Evolutionary conservation across 1,140 invertebrate genomes (phyloP), one percentile per base, ranked within the genome.

Genomic region (Halyomorpha halys): DNA sequence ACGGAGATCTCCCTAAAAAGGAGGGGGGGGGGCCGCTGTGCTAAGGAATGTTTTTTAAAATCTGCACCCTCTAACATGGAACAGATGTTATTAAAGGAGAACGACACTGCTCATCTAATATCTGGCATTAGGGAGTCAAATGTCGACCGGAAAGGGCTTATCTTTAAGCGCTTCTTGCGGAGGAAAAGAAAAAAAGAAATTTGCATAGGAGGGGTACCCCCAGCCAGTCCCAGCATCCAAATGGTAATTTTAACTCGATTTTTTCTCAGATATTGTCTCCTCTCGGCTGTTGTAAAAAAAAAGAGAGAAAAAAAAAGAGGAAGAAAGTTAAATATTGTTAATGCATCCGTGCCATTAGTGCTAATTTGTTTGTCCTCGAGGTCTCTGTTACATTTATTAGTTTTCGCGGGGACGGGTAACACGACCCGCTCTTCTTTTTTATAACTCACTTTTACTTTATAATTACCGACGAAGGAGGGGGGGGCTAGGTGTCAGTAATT

Each of bases 231-330:
- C 34, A 21, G 62, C 62, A 63, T 63, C 51, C 47, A 44, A 63
- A 63, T 63, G 62, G 62, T 63, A 63, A 63, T 63, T 63, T 63
- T 15, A 53, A 63, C 47, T 53, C 14, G 27, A 53, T 63, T 63
- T 63, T 63, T 63, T 53, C 34, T 39, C 34, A 39, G 34, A 39
- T 39, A 39, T 39, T 39, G 34, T 39, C 34, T 39, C 34, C 34
- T 63, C 51, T 63, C 47, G 53, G 30, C 53, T 44, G 47, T 25
- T 30, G 25, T 25, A 63, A 30, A 18, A 44, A 19, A 34, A 18
- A 61, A 44, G 44, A 61, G 5, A 5, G 44, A 34, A 63, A 53
- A 34, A 34, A 53, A 63, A 25, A 21, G n/a, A 18, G n/a, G 16
- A 19, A 34, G 59, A 27, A 45, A 45, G 61, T 62, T 62, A 62